phyloP scores from a whole-genome alignment of 2,888 invertebrate species.

The Ectropis crepuscularia region DNA sequence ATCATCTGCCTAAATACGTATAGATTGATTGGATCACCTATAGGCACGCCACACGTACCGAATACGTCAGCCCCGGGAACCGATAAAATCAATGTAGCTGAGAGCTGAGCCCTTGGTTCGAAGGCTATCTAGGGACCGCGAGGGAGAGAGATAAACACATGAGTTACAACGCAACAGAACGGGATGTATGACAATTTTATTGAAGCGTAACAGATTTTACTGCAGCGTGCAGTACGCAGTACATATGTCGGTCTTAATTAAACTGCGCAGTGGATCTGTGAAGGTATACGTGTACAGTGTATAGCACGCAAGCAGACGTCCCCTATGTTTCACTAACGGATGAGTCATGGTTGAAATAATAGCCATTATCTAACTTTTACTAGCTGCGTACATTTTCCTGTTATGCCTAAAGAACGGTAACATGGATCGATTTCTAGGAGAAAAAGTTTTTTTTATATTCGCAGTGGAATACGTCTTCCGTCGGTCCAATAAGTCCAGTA shows the following conservation, averaged over 20 bases:
- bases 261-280: slow-evolving; percentile 36
- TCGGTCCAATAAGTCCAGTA: no score
- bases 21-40: slow-evolving; percentile 12
- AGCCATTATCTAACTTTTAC: no score
- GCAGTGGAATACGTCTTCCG: no score
- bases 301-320: no score
- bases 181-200: slow-evolving; percentile 52
- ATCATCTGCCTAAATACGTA: slow-evolving; percentile 21
- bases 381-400: no score
- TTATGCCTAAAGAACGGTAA: no score
- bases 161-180: slow-evolving; percentile 35
- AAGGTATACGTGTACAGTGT: not conserved
- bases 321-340: no score
- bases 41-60: slow-evolving; percentile 11
- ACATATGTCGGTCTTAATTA: slow-evolving; percentile 53
- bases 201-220: slow-evolving; percentile 55
- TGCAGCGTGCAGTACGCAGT: slow-evolving; percentile 51
- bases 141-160: slow-evolving; percentile 44
- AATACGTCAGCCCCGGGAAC: slow-evolving; percentile 42
- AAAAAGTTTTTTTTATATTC: no score
- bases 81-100: slow-evolving; percentile 66
- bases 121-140: slow-evolving; percentile 54
- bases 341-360: no score
- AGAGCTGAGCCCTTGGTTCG: slow-evolving; percentile 48
- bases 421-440: no score